Conservation (phyloP, 2,113 vertebrate species). For the Sceloporus undulatus region DNA sequence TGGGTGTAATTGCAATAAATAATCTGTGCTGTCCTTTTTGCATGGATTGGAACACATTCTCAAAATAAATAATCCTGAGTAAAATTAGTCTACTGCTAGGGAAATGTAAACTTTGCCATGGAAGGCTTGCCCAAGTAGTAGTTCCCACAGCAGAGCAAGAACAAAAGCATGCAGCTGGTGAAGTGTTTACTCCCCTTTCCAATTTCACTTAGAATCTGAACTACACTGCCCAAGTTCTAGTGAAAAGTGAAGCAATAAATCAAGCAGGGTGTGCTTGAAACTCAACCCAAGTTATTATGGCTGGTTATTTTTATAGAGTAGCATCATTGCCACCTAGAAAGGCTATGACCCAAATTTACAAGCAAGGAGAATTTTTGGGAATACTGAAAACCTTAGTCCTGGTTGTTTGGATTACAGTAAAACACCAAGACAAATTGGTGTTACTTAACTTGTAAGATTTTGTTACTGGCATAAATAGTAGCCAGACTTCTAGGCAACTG, state of each 20-base stretch:
- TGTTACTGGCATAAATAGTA: background rate
- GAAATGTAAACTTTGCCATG: background rate
- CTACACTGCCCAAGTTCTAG: background rate
- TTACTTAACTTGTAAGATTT: background rate
- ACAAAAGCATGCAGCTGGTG: background rate
- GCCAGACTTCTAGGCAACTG: background rate
- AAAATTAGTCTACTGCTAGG: background rate
- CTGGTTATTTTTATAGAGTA: conserved; percentile 18
- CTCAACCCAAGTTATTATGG: background rate
- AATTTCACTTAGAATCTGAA: background rate
- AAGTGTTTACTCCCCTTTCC: background rate
- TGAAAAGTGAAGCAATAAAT: background rate
- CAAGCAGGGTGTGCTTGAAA: background rate
- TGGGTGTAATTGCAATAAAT: background rate
- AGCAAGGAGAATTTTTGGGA: conserved; percentile 12
- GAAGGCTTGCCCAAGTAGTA: background rate
- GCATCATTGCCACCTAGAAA: background rate
- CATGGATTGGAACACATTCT: background rate
- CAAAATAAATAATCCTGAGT: background rate
- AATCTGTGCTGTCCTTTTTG: background rate
- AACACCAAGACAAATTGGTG: background rate
- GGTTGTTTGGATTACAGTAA: background rate
- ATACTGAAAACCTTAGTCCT: background rate
- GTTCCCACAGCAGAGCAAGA: background rate
- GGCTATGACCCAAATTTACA: background rate